A percentile compares a stretch with the other conserved stretches of the same genome.
Evolutionary conservation across 2,888 invertebrate genomes (phyloP).

Genomic region (Tiphia femorata): DNA sequence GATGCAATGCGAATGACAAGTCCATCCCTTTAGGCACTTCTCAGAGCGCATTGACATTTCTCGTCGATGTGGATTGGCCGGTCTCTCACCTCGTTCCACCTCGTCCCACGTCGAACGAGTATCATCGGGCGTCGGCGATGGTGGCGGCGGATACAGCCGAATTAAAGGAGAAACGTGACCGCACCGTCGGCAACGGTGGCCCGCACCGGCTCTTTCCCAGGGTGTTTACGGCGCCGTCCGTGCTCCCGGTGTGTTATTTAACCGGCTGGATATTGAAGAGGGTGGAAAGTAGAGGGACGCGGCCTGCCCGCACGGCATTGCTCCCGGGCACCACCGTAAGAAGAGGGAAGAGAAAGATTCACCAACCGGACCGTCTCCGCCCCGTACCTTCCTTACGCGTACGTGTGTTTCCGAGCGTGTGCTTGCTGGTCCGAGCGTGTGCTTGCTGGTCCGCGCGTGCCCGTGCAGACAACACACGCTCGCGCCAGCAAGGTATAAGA

Average conservation of each 20-base stretch:
- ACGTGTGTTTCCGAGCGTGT: not conserved
- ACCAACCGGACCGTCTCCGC: not conserved
- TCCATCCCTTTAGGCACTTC: too few species aligned
- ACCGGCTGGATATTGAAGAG: constrained; percentile 29
- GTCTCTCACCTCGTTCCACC: too few species aligned
- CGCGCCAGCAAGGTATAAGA: constrained; percentile 12
- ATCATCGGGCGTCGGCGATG: too few species aligned
- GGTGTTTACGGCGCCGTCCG: constrained; percentile 23
- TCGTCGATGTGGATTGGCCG: too few species aligned
- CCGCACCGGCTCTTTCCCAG: constrained; percentile 17
- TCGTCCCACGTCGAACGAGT: too few species aligned
- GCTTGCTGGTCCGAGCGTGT: not conserved
- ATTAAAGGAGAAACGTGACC: constrained; percentile 32
- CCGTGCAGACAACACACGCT: not conserved
- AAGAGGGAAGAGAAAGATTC: not conserved
- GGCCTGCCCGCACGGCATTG: not conserved
- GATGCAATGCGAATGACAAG: too few species aligned
- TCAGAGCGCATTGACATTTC: too few species aligned
- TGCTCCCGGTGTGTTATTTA: constrained; percentile 28
- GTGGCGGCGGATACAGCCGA: not conserved
- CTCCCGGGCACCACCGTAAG: not conserved
- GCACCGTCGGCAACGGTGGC: constrained; percentile 23
- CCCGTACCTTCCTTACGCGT: not conserved
- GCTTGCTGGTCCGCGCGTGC: not conserved
- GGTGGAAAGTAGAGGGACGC: constrained; percentile 10